These are phyloP conservation scores for Riptortus pedestris DNA, from an alignment of 1,140 invertebrate genomes.

Conservation along the genomic window DNA sequence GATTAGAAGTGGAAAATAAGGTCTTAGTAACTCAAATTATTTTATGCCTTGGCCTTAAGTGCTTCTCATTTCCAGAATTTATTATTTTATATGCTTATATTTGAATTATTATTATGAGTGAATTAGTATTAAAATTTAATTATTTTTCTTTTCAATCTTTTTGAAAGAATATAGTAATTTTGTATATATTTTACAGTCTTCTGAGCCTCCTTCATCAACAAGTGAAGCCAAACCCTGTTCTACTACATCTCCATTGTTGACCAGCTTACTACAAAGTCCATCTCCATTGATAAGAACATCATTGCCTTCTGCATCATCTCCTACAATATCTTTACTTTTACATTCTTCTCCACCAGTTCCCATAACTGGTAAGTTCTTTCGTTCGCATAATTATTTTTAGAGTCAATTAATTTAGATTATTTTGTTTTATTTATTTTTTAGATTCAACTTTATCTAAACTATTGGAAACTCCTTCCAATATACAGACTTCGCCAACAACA, in stretches of 20 bases:
- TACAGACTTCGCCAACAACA: neutral
- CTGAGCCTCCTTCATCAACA: neutral
- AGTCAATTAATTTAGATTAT: neutral
- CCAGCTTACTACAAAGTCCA: conserved; percentile 69
- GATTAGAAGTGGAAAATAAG: too few relatives aligned
- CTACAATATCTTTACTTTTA: conserved; percentile 46
- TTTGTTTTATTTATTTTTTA: conserved; percentile 9
- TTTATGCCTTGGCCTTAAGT: too few relatives aligned
- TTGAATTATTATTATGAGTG: too few relatives aligned
- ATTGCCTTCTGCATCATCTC: conserved; percentile 34
- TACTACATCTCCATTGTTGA: conserved; percentile 60
- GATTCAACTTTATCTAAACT: conserved; percentile 52
- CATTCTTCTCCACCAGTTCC: conserved; percentile 41
- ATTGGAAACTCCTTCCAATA: conserved; percentile 39
- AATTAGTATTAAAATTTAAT: too few relatives aligned
- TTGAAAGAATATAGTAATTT: too few relatives aligned
- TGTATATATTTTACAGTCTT: too few relatives aligned
- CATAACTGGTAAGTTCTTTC: conserved; percentile 21
- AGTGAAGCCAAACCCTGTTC: conserved; percentile 33
- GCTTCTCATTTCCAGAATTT: too few relatives aligned
- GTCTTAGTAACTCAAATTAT: too few relatives aligned
- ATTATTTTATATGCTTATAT: too few relatives aligned
- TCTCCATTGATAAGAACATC: conserved; percentile 25
- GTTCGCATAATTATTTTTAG: neutral
- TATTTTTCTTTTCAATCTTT: too few relatives aligned